phyloP scores from a whole-genome alignment of 2,113 vertebrate genomes.

The Chaenocephalus aceratus region DNA sequence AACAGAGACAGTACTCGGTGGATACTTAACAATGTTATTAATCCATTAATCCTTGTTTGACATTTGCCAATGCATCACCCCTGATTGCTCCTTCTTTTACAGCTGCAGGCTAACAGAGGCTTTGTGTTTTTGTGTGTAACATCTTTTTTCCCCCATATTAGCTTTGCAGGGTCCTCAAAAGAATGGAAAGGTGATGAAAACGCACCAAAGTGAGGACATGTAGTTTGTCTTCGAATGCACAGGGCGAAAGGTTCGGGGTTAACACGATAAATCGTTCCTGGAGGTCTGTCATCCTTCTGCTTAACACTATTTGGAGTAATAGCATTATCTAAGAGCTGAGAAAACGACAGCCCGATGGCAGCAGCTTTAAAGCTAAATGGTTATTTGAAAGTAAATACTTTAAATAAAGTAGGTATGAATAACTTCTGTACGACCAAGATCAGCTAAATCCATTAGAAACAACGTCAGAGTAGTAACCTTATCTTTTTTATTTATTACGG shows the following conservation, averaged over 20 bases:
- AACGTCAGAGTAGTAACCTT: neutral
- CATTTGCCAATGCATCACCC: conserved; percentile 81
- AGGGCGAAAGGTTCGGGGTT: conserved; percentile 7
- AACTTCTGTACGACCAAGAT: neutral
- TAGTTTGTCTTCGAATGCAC: conserved; percentile 8
- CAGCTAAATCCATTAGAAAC: neutral
- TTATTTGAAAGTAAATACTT: too few relatives aligned
- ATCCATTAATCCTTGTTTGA: conserved; percentile 86
- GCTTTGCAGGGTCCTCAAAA: conserved; percentile 41
- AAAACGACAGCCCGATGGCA: neutral
- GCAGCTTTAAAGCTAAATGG: neutral
- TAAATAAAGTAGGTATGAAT: conserved; percentile 9
- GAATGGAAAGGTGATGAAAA: conserved; percentile 34
- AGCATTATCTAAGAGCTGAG: conserved; percentile 2
- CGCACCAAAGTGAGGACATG: conserved; percentile 19
- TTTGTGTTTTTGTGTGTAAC: conserved; percentile 32
- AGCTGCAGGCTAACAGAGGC: conserved; percentile 52
- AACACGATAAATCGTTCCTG: neutral
- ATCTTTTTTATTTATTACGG: neutral
- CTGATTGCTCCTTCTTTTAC: conserved; percentile 73
- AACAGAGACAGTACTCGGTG: conserved; percentile 68
- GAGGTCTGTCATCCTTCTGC: neutral
- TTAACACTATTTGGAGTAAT: neutral
- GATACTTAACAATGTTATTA: conserved; percentile 84
- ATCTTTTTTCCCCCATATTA: conserved; percentile 25